phyloP scores from a whole-genome alignment of 2,888 invertebrate species.

The Lepidonotus clava region DNA sequence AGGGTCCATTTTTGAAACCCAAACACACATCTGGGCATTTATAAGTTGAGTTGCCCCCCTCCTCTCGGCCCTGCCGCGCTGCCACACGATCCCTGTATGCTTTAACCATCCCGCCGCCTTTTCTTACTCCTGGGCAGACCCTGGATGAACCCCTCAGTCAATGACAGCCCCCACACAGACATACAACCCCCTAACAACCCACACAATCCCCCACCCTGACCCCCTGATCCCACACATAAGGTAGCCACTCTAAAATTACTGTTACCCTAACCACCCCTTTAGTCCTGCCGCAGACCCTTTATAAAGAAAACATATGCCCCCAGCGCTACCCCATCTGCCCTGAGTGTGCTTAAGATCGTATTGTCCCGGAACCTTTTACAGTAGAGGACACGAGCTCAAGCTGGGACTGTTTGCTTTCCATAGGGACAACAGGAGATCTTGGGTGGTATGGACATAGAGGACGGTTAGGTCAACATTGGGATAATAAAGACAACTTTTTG shows the following conservation, averaged over 20 bases:
- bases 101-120: not conserved
- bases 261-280: not conserved
- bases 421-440: not conserved
- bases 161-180: not conserved
- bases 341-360: not conserved
- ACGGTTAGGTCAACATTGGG: not conserved
- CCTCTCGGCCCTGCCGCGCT: no score
- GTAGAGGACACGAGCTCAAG: not conserved
- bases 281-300: no score
- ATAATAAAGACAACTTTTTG: not conserved
- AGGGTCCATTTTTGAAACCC: no score
- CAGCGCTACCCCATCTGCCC: not conserved
- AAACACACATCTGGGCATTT: no score
- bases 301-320: not conserved
- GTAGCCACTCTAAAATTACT: constrained; percentile 7
- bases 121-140: no score
- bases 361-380: not conserved
- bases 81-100: not conserved
- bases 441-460: no score
- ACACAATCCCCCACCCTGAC: not conserved
- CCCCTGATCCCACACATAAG: not conserved
- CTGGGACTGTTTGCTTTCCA: not conserved
- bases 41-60: no score
- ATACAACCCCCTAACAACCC: not conserved
- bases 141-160: not conserved